These are phyloP conservation scores for Streptopelia turtur DNA, from an alignment of 2,797 vertebrate species.

Conservation along the genomic window DNA sequence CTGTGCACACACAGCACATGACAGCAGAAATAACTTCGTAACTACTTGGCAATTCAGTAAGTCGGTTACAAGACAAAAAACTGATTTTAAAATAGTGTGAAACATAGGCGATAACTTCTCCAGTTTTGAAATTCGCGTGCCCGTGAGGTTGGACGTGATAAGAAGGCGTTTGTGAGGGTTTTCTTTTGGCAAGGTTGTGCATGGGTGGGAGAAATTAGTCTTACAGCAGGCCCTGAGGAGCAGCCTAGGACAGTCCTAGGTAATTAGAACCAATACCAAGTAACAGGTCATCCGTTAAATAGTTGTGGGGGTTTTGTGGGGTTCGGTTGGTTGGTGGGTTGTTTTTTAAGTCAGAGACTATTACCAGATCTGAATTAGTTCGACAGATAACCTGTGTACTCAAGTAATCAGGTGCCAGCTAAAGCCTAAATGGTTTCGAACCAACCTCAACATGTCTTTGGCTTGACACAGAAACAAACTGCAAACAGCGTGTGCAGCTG, in stretches of 20 bases:
- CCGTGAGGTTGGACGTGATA: not conserved
- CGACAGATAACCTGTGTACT: not conserved
- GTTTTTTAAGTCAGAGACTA: not conserved
- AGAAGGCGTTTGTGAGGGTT: not conserved
- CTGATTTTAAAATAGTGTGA: not conserved
- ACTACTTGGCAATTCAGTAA: not conserved
- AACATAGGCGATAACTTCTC: not conserved
- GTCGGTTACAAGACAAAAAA: not conserved
- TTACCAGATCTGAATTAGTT: not conserved
- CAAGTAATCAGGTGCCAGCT: not conserved
- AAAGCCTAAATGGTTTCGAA: not conserved
- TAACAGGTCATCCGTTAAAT: not conserved
- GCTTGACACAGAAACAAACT: not conserved
- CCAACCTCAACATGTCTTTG: not conserved
- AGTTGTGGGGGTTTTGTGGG: not conserved
- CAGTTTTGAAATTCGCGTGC: not conserved
- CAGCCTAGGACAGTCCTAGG: not conserved
- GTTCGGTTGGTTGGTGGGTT: too few relatives aligned
- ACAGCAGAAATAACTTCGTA: not conserved
- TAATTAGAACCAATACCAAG: not conserved
- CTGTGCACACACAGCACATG: not conserved
- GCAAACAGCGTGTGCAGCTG: not conserved
- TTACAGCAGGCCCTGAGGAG: not conserved
- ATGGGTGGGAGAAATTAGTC: not conserved
- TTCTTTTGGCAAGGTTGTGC: not conserved